Conservation (phyloP, 2,113 vertebrate species). For the Scytalopus superciliaris region DNA sequence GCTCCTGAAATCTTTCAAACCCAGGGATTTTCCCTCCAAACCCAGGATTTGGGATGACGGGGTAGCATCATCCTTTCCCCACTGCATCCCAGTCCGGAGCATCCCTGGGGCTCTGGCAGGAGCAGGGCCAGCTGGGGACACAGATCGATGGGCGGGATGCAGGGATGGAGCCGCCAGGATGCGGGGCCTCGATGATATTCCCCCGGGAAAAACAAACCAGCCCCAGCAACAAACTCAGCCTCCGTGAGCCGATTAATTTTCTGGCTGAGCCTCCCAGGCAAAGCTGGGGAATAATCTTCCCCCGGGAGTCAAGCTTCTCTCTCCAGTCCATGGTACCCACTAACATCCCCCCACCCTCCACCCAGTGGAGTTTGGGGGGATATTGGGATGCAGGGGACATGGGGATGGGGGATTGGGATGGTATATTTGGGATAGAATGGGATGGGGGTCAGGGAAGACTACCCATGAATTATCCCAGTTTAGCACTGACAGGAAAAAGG, state of each 20-base stretch:
- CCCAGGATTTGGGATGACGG: not conserved
- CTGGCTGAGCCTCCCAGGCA: not conserved
- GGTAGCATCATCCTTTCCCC: not conserved
- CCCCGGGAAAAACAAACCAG: not conserved
- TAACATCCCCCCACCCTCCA: accelerated
- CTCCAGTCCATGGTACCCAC: accelerated
- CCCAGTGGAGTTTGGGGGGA: too few relatives aligned
- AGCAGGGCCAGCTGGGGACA: not conserved
- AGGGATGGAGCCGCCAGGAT: not conserved
- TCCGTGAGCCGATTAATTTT: not conserved
- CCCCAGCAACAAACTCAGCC: not conserved
- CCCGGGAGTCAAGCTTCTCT: not conserved
- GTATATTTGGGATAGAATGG: not conserved
- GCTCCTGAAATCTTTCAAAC: not conserved
- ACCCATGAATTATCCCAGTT: not conserved
- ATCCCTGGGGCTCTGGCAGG: not conserved
- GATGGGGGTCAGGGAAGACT: not conserved
- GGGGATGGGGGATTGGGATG: not conserved
- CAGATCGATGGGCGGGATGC: not conserved
- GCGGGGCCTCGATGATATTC: not conserved
- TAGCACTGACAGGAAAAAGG: not conserved
- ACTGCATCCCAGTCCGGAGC: not conserved
- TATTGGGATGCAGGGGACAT: not conserved
- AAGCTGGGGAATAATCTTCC: not conserved
- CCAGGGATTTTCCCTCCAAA: not conserved